Base-by-base conservation (phyloP, 2,113 vertebrate genomes). In the Ceyx cyanopectus region DNA sequence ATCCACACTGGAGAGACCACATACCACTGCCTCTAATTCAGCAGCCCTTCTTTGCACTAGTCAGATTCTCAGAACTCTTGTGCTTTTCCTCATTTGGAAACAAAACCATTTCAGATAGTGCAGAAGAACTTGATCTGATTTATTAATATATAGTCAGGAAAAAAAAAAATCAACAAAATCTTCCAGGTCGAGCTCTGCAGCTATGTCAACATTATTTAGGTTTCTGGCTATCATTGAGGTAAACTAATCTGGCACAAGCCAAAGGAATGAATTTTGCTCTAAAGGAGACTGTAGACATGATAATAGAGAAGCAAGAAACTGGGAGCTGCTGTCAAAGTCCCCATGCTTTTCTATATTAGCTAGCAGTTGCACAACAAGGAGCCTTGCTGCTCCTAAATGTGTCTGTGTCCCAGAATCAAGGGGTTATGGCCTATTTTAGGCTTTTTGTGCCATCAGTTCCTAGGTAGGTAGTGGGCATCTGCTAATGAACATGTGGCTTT, bases 401-500 rank as follows among this genome's bases (percentile, higher is more conserved):
- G 11, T 57, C 74, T 48, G 29, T 18, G 21, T 58, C 43, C 60
- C 72, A 63, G 79, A 87, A 61, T 57, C 56, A 70, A 29, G 8
- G n/a, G 40, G 5, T 22, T 87, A 9, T 26, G 30, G 77, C 29
- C 60, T 43, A 48, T 40, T 91, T 81, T 30, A 69, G 57, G 79
- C 51, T 93, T 94, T 91, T 80, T 53, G 18, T 50, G 62, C 67
- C 29, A 34, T 48, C 1, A 0, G 14, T 81, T 93, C 63, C 5
- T 37, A 63, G 26, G 43, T 85, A 56, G 72, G 66, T 83, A 63
- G 68, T 0, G 2, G 26, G 68, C 78, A 89, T 89, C 75, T 92
- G 81, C 46, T 92, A 81, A 69, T 37, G 87, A 89, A 74, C 78
- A 92, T 14, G 7, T 82, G 92, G 81, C 40, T 82, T 87, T 83